Base-by-base conservation (phyloP, 2,113 vertebrate genomes). In the Pantherophis guttatus region DNA sequence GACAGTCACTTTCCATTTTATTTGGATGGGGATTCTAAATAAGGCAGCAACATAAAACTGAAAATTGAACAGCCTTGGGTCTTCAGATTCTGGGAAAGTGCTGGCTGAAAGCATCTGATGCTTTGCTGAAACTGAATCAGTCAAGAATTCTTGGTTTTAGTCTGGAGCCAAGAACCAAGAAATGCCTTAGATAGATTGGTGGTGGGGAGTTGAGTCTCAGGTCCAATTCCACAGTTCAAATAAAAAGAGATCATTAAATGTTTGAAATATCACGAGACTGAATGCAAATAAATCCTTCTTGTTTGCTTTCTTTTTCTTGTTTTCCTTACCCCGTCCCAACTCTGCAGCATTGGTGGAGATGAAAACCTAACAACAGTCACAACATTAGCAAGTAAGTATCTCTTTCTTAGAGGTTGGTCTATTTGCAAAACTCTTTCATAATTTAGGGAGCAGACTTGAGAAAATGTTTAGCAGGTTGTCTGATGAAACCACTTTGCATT, bases 351-450 rank as follows among this genome's bases (percentile, higher is more conserved):
- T 29, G 98, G 98, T 23, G 98, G 98, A 90, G 95, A 98, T 88
- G 87, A 94, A 90, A 97, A 96, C 92, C 92, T 98, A 90, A 96
- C 58, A 90, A 97, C 96, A 0, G 94, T 97, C 88, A 97, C 95
- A 0, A 98, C 98, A 29, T 62, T 98, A 92, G 3, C 98, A 44
- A 98, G 98, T 98, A 97, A 97, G 98, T 98, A 81, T 23, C 0
- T 55, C 52, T 90, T 23, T 19, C 0, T 0, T 91, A 94, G 65
- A 81, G 12, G 15, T 5, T 5, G 1, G 19, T 52, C 12, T 86
- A 2, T 91, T 90, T 44, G 24, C 89, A 10, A 48, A 91, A 44
- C 9, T 88, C 17, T 92, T 94, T 90, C 59, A 86, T 92, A 50
- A 26, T 94, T 86, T 86, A 86, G 90, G 87, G 21, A 53, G 12